Evolutionary conservation across 2,113 vertebrate species (phyloP).

Genomic region (Mugil cephalus): DNA sequence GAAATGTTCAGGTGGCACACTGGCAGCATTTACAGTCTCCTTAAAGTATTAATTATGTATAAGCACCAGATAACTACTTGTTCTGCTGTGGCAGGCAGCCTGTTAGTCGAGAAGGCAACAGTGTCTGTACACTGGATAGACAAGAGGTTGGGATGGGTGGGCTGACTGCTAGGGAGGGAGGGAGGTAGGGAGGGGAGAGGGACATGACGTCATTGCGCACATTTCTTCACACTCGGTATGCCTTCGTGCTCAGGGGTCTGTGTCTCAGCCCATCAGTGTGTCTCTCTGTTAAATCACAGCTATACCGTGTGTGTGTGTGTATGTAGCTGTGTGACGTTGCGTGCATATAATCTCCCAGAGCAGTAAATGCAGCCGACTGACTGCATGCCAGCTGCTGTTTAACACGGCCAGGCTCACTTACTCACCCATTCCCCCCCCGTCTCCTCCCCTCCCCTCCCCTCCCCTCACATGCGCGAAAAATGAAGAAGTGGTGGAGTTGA

Average conservation of each 20-base stretch:
- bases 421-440: conserved; percentile 38
- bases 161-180: conserved; percentile 41
- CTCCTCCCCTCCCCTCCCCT: no score
- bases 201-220: conserved; percentile 67
- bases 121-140: conserved; percentile 56
- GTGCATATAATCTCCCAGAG: conserved; percentile 47
- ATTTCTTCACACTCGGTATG: conserved; percentile 64
- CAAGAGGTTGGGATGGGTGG: conserved; percentile 57
- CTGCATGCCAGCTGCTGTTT: conserved; percentile 71
- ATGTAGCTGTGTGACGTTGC: conserved; percentile 41
- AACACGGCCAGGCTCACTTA: conserved; percentile 71
- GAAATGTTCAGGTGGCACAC: conserved; percentile 45
- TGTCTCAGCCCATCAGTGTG: conserved; percentile 56
- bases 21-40: conserved; percentile 51
- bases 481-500: conserved; percentile 24
- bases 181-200: conserved; percentile 32
- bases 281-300: conserved; percentile 54
- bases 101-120: conserved; percentile 54
- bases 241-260: conserved; percentile 40
- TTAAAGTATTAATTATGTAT: conserved; percentile 70
- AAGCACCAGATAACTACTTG: conserved; percentile 57
- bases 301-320: conserved; percentile 29
- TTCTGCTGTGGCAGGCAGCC: conserved; percentile 55
- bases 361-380: conserved; percentile 68
- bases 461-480: conserved; percentile 54